Evolutionary conservation across 92 coral and sea anemone species (phyloP), one percentile per base, ranked within the genome.

Genomic region (Meandrina meandrites): DNA sequence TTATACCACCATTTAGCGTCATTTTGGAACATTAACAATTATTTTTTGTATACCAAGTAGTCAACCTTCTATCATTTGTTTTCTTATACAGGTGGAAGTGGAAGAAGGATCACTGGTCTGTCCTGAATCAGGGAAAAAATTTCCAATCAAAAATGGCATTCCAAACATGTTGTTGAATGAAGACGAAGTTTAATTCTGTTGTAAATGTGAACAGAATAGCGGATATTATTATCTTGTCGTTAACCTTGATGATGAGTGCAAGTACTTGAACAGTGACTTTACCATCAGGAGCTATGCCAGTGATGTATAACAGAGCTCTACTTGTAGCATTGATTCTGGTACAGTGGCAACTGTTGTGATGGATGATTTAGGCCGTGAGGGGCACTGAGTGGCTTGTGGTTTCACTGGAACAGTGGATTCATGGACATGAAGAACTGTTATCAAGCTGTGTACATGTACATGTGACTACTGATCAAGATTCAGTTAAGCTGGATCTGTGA

Each of bases 81-180:
- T 68, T 84, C 8, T 60, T 36, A 42, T 81, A 3, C 77, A 97
- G 99, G 94, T 97, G 64, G 98, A 97, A 87, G 98, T 97, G 37
- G 93, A 97, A 48, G 98, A 97, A 86, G 99, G 99, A 31, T 88
- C 91, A 79, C 91, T 97, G 58, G 94, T 97, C 53, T 97, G 99
- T 57, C 99, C 99, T 34, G 99, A 97, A 86, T 90, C 98, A 71
- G 96, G 95, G 15, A 90, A 97, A 83, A 97, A 95, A 86, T 97
- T 97, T 85, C 99, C 99, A 27, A 95, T 97, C 84, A 94, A 90
- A 37, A 97, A 97, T 91, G 99, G 99, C 40, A 97, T 97, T 45
- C 99, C 99, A 8, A 97, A 97, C 88, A 95, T 97, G 99, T 85
- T 97, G 48, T 93, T 97, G 21, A 95, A 97, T 91, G 99, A 97